Percentiles rank a stretch among this genome's conserved stretches.
Evolutionary conservation across 2,888 invertebrate genomes (phyloP).

Genomic region (Pristionchus maxplancki): DNA sequence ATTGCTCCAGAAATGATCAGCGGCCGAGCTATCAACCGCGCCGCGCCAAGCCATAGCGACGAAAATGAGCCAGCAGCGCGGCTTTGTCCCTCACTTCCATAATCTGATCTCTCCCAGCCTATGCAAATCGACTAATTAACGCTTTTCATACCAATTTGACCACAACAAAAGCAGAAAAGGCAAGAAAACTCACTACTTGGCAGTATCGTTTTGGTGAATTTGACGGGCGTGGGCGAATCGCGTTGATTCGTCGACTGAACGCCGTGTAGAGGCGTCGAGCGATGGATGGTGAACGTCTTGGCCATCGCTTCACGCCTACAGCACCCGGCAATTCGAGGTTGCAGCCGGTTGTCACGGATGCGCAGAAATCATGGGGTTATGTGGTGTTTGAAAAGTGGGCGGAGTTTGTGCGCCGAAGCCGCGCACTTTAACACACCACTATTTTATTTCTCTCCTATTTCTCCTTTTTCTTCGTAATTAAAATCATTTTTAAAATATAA

Average conservation of each 20-base stretch:
- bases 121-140: neutral
- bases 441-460: neutral
- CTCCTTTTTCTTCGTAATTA: neutral
- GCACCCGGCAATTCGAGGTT: neutral
- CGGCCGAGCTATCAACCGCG: conserved; percentile 28
- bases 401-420: neutral
- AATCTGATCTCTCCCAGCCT: neutral
- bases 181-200: neutral
- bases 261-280: conserved; percentile 14
- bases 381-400: neutral
- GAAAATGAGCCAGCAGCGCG: neutral
- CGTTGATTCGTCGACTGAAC: neutral
- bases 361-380: neutral
- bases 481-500: neutral
- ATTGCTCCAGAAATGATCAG: conserved; percentile 30
- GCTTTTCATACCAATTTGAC: neutral
- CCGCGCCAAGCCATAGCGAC: conserved; percentile 33
- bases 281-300: neutral
- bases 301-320: neutral
- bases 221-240: neutral
- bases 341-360: neutral
- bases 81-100: neutral
- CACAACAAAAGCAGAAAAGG: neutral
- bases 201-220: neutral
- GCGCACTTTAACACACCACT: neutral